Conservation (phyloP, 1,140 invertebrate genomes). For the Pollicipes pollicipes region DNA sequence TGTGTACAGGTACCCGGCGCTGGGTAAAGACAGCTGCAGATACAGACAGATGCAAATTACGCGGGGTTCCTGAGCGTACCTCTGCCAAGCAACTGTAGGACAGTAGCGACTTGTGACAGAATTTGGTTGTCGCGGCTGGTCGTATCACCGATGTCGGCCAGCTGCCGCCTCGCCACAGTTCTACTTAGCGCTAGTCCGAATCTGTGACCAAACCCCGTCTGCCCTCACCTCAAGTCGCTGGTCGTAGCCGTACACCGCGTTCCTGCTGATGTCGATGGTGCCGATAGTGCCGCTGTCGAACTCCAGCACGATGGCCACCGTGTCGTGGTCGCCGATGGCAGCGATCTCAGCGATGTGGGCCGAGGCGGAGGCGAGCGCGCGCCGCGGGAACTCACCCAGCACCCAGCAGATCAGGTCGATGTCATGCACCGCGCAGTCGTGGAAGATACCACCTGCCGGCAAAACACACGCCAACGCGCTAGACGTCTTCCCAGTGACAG, state of each 20-base stretch:
- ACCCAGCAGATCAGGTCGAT: conserved; percentile 33
- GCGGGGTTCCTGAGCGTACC: no score
- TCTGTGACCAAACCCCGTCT: no score
- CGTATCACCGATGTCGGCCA: no score
- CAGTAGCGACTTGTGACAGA: no score
- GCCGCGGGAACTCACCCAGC: conserved; percentile 20
- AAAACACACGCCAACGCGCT: not conserved
- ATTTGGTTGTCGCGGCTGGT: no score
- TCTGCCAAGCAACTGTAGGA: no score
- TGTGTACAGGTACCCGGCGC: no score
- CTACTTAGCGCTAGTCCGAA: not conserved
- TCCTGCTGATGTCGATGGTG: conserved; percentile 43
- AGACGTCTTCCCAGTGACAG: no score
- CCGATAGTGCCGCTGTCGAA: conserved; percentile 43
- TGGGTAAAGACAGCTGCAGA: no score
- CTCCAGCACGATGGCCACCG: conserved; percentile 38
- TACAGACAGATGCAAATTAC: no score
- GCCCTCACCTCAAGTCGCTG: conserved; percentile 45
- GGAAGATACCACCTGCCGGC: conserved; percentile 44
- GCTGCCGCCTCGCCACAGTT: not conserved
- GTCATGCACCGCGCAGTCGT: conserved; percentile 52
- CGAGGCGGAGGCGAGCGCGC: conserved; percentile 33
- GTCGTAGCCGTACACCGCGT: conserved; percentile 46
- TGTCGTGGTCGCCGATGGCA: conserved; percentile 42
- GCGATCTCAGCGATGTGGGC: conserved; percentile 40